These are phyloP conservation scores for Periophthalmus magnuspinnatus DNA, from an alignment of 2,797 vertebrate genomes.

Conservation along the genomic window DNA sequence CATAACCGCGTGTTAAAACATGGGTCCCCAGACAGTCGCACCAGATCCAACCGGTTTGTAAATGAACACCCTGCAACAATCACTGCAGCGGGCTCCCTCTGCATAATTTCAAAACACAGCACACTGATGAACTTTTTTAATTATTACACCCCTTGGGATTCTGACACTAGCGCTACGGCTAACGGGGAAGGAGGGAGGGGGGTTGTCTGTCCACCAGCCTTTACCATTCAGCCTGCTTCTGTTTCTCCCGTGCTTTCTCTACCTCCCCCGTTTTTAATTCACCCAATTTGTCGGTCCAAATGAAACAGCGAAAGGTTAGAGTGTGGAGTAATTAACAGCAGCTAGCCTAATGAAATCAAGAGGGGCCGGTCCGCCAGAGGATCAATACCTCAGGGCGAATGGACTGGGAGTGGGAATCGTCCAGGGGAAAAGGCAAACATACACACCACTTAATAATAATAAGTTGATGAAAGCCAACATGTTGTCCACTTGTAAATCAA, in stretches of 20 bases:
- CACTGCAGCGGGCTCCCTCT: constrained; percentile 68
- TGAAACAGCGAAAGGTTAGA: constrained; percentile 90
- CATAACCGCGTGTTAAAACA: constrained; percentile 16
- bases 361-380: constrained; percentile 78
- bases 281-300: constrained; percentile 90
- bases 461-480: constrained; percentile 78
- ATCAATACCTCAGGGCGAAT: constrained; percentile 84
- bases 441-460: constrained; percentile 82
- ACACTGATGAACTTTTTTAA: constrained; percentile 75
- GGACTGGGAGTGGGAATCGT: constrained; percentile 64
- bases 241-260: constrained; percentile 50
- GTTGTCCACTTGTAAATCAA: constrained; percentile 78
- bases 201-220: constrained; percentile 29
- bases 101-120: constrained; percentile 75
- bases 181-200: constrained; percentile 1
- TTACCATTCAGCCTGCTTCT: constrained; percentile 4
- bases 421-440: constrained; percentile 75
- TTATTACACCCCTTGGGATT: constrained; percentile 75
- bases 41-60: constrained; percentile 64
- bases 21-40: constrained; percentile 46
- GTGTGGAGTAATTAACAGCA: constrained; percentile 90
- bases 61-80: constrained; percentile 77
- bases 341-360: constrained; percentile 84
- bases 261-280: constrained; percentile 79
- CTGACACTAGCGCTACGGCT: constrained; percentile 55